Conservation (phyloP, 2,113 vertebrate genomes). For the Sisor rabdophorus region DNA sequence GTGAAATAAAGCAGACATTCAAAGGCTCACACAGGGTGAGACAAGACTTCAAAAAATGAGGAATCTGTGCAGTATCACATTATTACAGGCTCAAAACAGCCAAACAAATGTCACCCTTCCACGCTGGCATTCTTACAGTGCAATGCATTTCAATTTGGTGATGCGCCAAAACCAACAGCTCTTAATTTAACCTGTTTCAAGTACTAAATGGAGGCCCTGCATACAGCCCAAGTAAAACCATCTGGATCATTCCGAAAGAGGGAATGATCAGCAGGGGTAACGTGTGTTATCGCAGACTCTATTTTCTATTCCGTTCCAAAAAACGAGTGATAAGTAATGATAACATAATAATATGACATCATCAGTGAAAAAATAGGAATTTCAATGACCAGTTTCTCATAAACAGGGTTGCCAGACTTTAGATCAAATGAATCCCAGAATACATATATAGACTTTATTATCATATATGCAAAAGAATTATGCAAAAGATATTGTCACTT, state of each 20-base stretch:
- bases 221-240: slow-evolving; percentile 18
- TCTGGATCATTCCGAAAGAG: slow-evolving; percentile 15
- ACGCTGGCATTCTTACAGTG: slow-evolving; percentile 17
- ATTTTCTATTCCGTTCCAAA: background rate
- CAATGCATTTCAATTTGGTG: slow-evolving; percentile 14
- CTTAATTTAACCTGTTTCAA: slow-evolving; percentile 26
- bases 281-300: background rate
- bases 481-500: too few species aligned
- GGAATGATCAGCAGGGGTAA: slow-evolving; percentile 39
- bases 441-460: background rate
- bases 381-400: background rate
- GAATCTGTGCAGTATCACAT: slow-evolving; percentile 27
- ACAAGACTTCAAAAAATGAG: slow-evolving; percentile 23
- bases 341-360: background rate
- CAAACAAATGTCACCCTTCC: slow-evolving; percentile 20
- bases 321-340: slow-evolving; percentile 11
- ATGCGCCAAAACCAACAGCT: slow-evolving; percentile 37
- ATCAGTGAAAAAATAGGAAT: background rate
- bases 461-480: too few species aligned
- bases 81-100: slow-evolving; percentile 14
- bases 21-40: slow-evolving; percentile 27
- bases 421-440: too few species aligned
- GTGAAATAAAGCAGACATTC: slow-evolving; percentile 41
- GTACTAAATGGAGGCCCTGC: slow-evolving; percentile 20
- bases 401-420: background rate